Conservation (phyloP, 2,888 invertebrate genomes). For the Psylliodes chrysocephalus region DNA sequence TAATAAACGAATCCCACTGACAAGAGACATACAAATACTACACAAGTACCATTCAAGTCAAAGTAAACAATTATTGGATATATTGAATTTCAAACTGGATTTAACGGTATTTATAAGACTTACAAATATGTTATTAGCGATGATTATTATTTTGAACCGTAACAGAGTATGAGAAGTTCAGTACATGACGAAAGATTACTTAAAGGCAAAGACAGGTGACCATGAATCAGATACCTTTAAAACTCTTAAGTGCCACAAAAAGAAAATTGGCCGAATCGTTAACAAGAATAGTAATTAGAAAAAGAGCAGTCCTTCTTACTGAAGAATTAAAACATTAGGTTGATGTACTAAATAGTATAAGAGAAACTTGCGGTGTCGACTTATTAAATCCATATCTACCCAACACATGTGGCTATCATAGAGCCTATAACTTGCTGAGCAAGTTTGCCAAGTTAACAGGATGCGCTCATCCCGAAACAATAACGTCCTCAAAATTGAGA, state of each 20-base stretch:
- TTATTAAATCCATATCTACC: conserved; percentile 7
- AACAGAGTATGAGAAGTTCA: conserved; percentile 25
- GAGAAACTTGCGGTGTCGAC: no score
- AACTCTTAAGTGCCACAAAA: conserved; percentile 6
- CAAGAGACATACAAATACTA: conserved; percentile 19
- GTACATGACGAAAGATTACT: conserved; percentile 1
- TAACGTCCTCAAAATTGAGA: conserved; percentile 7
- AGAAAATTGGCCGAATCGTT: conserved; percentile 7
- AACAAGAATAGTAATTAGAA: conserved; percentile 15
- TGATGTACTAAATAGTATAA: not conserved
- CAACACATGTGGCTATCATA: not conserved
- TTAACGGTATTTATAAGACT: not conserved
- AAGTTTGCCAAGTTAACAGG: conserved; percentile 6
- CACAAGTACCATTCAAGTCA: not conserved
- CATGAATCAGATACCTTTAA: conserved; percentile 8
- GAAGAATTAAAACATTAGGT: not conserved
- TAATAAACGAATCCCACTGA: conserved; percentile 14
- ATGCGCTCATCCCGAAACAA: conserved; percentile 4
- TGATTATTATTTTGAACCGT: conserved; percentile 13
- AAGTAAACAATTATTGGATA: not conserved
- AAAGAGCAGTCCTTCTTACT: conserved; percentile 20
- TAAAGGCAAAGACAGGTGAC: not conserved
- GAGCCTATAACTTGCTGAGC: conserved; percentile 1
- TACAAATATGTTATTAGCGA: conserved; percentile 2
- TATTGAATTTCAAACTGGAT: not conserved